These are phyloP conservation scores for Malthinus flaveolus DNA, from an alignment of 2,888 invertebrate species.

Conservation along the genomic window DNA sequence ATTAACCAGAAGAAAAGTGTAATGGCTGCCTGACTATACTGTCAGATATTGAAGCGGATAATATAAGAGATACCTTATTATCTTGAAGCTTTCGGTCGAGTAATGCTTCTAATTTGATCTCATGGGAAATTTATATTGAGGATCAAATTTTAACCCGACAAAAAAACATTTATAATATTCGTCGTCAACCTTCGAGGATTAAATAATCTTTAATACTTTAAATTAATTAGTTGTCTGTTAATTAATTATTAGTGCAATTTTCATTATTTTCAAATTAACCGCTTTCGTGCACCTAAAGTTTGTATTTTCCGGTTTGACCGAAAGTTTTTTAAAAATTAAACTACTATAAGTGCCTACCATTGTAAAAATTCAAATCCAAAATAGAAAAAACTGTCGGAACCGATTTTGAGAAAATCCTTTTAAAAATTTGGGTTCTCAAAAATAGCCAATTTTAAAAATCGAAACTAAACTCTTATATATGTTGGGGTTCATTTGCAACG, in stretches of 20 bases:
- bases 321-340: no score
- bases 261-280: background rate
- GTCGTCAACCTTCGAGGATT: constrained; percentile 10
- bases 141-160: constrained; percentile 15
- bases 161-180: constrained; percentile 10
- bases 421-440: no score
- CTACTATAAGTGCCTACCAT: no score
- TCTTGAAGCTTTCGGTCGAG: constrained; percentile 49
- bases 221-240: constrained; percentile 2
- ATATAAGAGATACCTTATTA: constrained; percentile 53
- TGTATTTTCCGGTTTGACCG: no score
- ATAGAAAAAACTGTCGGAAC: no score
- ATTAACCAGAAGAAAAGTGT: constrained; percentile 49
- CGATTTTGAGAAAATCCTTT: no score
- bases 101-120: constrained; percentile 55
- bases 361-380: no score
- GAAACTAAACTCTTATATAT: no score
- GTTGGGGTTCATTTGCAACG: no score
- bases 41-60: constrained; percentile 52
- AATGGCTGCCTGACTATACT: constrained; percentile 51
- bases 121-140: constrained; percentile 41
- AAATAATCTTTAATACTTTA: constrained; percentile 8
- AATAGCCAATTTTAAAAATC: no score
- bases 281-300: no score
- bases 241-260: background rate